phyloP scores from a whole-genome alignment of 2,888 invertebrate species.

The Rutpela maculata region DNA sequence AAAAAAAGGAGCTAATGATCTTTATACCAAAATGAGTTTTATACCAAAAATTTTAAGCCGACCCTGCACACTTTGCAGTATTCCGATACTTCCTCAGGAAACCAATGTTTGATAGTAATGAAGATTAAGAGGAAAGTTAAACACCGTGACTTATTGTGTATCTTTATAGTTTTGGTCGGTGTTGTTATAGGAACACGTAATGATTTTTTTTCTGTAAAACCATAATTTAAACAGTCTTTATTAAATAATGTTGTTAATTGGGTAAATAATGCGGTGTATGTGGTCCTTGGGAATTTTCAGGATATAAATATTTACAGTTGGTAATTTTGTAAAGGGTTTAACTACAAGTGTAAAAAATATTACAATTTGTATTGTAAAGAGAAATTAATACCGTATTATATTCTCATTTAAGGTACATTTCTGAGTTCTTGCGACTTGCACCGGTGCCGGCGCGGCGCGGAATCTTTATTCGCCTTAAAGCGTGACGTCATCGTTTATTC shows the following conservation, averaged over 20 bases:
- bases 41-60: not conserved
- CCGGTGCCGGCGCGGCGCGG: too few species aligned
- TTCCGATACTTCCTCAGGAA: conserved; percentile 57
- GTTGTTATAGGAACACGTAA: conserved; percentile 15
- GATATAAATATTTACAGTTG: conserved; percentile 12
- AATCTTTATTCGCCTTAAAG: too few species aligned
- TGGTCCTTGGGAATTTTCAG: conserved; percentile 18
- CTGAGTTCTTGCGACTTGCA: too few species aligned
- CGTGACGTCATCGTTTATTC: too few species aligned
- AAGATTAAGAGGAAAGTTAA: conserved; percentile 52
- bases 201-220: not conserved
- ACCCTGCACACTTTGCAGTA: not conserved
- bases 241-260: conserved; percentile 16
- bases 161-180: conserved; percentile 9
- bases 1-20: too few species aligned
- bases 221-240: conserved; percentile 16
- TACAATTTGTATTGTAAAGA: not conserved
- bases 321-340: not conserved
- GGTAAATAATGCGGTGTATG: conserved; percentile 22
- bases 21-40: too few species aligned
- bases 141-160: conserved; percentile 59
- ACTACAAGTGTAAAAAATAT: not conserved
- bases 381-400: too few species aligned
- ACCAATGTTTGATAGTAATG: conserved; percentile 57
- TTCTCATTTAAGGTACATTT: too few species aligned